Evolutionary conservation across 35 echinoderm and acorn worm species (phyloP).

Genomic region (Diadema setosum): DNA sequence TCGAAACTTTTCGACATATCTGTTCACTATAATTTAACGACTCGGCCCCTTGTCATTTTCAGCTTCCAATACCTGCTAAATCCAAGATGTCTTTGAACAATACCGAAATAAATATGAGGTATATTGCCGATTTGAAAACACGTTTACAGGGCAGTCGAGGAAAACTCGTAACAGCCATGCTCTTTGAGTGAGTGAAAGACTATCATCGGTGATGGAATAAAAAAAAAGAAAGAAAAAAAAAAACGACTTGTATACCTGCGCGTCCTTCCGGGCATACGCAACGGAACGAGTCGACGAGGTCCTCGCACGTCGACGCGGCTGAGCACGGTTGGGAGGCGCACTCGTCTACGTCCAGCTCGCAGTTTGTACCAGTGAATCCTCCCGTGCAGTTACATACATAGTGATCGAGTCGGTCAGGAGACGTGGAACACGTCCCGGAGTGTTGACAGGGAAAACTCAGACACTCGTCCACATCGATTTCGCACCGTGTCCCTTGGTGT

Average conservation of each 20-base stretch:
- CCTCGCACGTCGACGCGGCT: constrained; percentile 18
- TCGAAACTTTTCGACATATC: no score
- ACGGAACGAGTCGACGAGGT: constrained; percentile 4
- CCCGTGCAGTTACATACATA: not conserved
- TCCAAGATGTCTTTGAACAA: no score
- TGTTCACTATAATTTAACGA: no score
- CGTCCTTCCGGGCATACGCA: constrained; percentile 27
- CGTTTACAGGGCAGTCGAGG: no score
- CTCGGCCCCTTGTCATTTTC: no score
- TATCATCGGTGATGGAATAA: no score
- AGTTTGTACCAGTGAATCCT: not conserved
- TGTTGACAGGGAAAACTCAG: constrained; percentile 34
- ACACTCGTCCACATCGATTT: constrained; percentile 61
- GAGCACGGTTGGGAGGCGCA: not conserved
- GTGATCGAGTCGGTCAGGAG: not conserved
- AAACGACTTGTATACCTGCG: not conserved
- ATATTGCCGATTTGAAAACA: no score
- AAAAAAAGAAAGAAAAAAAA: not conserved
- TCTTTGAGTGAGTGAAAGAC: no score
- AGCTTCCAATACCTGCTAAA: no score
- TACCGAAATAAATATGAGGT: no score
- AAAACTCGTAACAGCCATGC: no score
- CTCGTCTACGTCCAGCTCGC: not conserved
- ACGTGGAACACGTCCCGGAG: not conserved
- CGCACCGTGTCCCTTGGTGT: not conserved